Conservation (phyloP, 2,888 invertebrate species). For the Diachrysia chrysitis region DNA sequence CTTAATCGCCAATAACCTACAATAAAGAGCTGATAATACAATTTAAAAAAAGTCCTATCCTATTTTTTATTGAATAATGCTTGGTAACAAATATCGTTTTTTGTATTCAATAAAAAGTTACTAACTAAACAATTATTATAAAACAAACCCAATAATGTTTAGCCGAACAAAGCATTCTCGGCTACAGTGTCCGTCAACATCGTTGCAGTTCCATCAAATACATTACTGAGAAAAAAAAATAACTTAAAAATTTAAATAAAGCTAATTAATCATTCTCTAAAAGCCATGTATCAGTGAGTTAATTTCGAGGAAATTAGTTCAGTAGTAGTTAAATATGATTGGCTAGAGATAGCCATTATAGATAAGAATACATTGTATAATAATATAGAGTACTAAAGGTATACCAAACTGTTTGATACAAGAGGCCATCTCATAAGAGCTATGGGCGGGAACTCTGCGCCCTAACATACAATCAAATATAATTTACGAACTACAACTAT, state of each 20-base stretch:
- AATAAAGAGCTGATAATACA: slow-evolving; percentile 89
- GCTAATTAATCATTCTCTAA: slow-evolving; percentile 82
- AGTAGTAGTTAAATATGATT: slow-evolving; percentile 61
- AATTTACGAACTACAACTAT: slow-evolving; percentile 83
- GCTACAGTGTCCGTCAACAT: slow-evolving; percentile 50
- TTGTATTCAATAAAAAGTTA: slow-evolving; percentile 86
- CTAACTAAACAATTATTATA: slow-evolving; percentile 83
- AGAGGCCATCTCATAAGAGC: slow-evolving; percentile 66
- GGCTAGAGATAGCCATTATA: slow-evolving; percentile 63
- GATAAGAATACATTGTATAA: slow-evolving; percentile 64
- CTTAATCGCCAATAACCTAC: slow-evolving; percentile 89
- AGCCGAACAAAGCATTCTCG: slow-evolving; percentile 62
- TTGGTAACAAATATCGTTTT: slow-evolving; percentile 89
- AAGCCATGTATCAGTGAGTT: slow-evolving; percentile 80
- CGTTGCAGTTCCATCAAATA: slow-evolving; percentile 58
- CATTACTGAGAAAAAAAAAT: slow-evolving; percentile 79
- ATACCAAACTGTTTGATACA: slow-evolving; percentile 75
- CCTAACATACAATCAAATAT: slow-evolving; percentile 69
- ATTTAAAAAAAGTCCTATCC: slow-evolving; percentile 87
- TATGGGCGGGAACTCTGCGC: slow-evolving; percentile 49
- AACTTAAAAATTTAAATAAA: slow-evolving; percentile 87
- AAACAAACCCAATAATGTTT: slow-evolving; percentile 82
- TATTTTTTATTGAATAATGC: slow-evolving; percentile 88
- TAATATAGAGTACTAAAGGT: slow-evolving; percentile 61
- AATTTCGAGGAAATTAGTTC: slow-evolving; percentile 70